Base-by-base conservation (phyloP, 2,113 vertebrate genomes). In the Anolis carolinensis region DNA sequence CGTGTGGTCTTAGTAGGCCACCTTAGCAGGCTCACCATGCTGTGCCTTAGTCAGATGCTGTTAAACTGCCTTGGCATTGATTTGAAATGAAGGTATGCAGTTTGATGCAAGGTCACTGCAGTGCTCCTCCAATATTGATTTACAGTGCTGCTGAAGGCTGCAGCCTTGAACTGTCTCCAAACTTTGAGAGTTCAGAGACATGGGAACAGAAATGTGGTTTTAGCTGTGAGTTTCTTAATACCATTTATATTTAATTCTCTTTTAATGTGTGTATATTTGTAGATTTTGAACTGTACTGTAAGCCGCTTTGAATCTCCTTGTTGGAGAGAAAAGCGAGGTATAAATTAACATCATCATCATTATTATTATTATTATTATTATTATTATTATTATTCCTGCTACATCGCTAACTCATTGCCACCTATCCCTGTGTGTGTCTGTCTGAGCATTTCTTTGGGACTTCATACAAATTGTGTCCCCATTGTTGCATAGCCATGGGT, bases 71-170 rank as follows among this genome's bases (percentile, higher is more conserved):
- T 20, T 0, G 1, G 0, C 1, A 0, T 70, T 87, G 81, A 75
- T 92, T 91, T 91, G 91, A 86, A 50, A 20, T 84, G 72, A 80
- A 89, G 65, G 30, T 9, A 13, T 79, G 48, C 68, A 86, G 44
- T 32, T 62, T 0, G 0, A 30, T 79, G 25, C 83, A 84, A 62
- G 62, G 73, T 7, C 10, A 48, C 87, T 78, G 84, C 63, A 84
- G 86, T 88, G 14, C 77, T 91, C 63, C 23, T 85, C 72, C n/a
- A 62, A 50, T 77, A 63, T 1, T 89, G 87, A 85, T 92, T 79
- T 50, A 39, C 23, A 87, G 65, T 67, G 16, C 68, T 84, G 77
- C 59, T 30, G 14, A 36, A 68, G 84, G 65, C 83, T 88, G 82
- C 50, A 90, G 73, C 55, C 52, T 70, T 84, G 21, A 32, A 74